Conservation (phyloP, 2,888 invertebrate species). For the Parnassius smintheus region DNA sequence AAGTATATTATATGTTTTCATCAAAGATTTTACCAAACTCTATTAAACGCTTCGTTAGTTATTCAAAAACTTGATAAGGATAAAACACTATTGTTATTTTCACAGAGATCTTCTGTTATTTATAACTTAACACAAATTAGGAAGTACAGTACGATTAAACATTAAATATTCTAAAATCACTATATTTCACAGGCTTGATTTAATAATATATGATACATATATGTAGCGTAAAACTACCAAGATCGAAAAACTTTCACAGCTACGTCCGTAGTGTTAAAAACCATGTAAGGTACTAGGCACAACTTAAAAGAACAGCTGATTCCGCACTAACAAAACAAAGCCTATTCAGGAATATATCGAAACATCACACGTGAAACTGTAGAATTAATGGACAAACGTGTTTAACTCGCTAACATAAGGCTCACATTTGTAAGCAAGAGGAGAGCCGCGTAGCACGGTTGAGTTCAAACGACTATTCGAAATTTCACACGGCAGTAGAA, state of each 20-base stretch:
- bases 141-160: not conserved
- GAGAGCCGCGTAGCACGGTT: slow-evolving; percentile 66
- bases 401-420: slow-evolving; percentile 49
- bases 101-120: no score
- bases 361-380: slow-evolving; percentile 44
- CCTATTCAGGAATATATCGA: slow-evolving; percentile 33
- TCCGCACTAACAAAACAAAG: slow-evolving; percentile 73
- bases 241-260: slow-evolving; percentile 28
- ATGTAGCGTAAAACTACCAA: slow-evolving; percentile 14
- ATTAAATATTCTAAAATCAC: not conserved
- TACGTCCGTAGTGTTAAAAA: slow-evolving; percentile 56
- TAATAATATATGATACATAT: not conserved
- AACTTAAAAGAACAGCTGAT: slow-evolving; percentile 68
- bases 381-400: slow-evolving; percentile 45
- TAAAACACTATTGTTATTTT: no score
- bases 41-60: no score
- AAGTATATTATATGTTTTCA: no score
- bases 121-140: not conserved
- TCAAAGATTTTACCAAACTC: no score
- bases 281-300: slow-evolving; percentile 60
- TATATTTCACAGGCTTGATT: slow-evolving; percentile 8
- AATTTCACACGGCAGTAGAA: slow-evolving; percentile 59
- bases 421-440: slow-evolving; percentile 41
- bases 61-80: no score
- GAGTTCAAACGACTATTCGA: slow-evolving; percentile 68